These are phyloP conservation scores for Stictocephala bisonia DNA, from an alignment of 2,888 invertebrate species.

Conservation along the genomic window DNA sequence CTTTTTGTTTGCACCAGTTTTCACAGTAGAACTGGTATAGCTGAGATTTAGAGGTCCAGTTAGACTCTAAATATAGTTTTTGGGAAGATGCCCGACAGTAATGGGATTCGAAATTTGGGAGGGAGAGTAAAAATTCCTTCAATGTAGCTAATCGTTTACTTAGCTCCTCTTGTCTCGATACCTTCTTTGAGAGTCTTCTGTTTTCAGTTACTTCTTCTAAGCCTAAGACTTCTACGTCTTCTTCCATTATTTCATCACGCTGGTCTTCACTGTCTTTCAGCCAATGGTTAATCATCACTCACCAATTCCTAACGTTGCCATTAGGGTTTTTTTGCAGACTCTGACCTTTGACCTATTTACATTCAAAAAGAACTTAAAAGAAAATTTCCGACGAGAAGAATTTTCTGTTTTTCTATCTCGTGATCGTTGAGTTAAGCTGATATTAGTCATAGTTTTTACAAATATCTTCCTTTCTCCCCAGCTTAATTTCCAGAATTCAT, in stretches of 20 bases:
- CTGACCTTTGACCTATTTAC: constrained; percentile 21
- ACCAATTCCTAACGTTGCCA: constrained; percentile 30
- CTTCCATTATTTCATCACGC: background rate
- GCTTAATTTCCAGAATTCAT: constrained; percentile 29
- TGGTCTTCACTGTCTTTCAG: constrained; percentile 2
- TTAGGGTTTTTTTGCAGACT: constrained; percentile 39
- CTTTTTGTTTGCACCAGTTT: background rate
- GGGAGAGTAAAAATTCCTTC: constrained; percentile 36
- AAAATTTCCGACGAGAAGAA: constrained; percentile 32
- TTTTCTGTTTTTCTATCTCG: constrained; percentile 2
- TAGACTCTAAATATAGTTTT: constrained; percentile 39
- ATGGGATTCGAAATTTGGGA: constrained; percentile 38
- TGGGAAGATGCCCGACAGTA: constrained; percentile 31
- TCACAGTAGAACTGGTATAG: constrained; percentile 28
- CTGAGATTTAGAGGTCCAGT: constrained; percentile 41
- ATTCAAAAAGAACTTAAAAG: constrained; percentile 38
- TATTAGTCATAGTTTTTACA: constrained; percentile 28
- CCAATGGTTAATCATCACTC: constrained; percentile 43
- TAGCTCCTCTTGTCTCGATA: constrained; percentile 19
- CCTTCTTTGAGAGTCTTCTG: constrained; percentile 2
- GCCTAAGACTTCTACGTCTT: background rate
- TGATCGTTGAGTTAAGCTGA: constrained; percentile 8
- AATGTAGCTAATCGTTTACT: background rate
- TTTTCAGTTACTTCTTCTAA: constrained; percentile 30
- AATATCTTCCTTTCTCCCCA: constrained; percentile 41